Evolutionary conservation across 1,140 invertebrate species (phyloP).

Genomic region (Helicoverpa armigera): DNA sequence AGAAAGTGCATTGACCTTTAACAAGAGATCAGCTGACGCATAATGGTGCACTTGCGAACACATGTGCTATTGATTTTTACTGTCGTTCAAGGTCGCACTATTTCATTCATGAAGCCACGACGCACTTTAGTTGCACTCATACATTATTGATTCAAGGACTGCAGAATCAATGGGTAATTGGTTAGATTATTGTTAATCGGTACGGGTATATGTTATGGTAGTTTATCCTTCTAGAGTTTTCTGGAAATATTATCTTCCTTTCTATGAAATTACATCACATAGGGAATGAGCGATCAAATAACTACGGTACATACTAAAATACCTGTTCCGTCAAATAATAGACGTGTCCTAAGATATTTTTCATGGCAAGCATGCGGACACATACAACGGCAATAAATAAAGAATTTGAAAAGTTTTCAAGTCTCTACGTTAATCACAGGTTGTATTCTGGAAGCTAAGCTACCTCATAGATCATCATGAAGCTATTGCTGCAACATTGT

Average conservation of each 20-base stretch:
- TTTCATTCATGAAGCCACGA: conserved; percentile 12
- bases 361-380: too few relatives aligned
- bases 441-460: conserved; percentile 3
- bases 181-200: background rate
- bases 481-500: too few relatives aligned
- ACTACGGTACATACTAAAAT: too few relatives aligned
- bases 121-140: background rate
- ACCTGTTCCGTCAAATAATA: too few relatives aligned
- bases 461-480: background rate
- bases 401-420: too few relatives aligned
- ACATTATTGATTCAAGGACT: background rate
- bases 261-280: too few relatives aligned
- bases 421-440: background rate
- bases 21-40: conserved; percentile 81
- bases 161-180: background rate
- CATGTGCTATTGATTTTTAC: conserved; percentile 77
- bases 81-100: conserved; percentile 75
- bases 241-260: too few relatives aligned
- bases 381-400: too few relatives aligned
- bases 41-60: conserved; percentile 81
- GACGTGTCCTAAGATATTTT: too few relatives aligned
- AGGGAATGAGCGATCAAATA: too few relatives aligned
- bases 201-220: too few relatives aligned
- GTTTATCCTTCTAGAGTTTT: too few relatives aligned
- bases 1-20: conserved; percentile 83